Evolutionary conservation across 2,113 vertebrate species (phyloP), one percentile per base, ranked within the genome.

Genomic region (Emydura subglobosa): DNA sequence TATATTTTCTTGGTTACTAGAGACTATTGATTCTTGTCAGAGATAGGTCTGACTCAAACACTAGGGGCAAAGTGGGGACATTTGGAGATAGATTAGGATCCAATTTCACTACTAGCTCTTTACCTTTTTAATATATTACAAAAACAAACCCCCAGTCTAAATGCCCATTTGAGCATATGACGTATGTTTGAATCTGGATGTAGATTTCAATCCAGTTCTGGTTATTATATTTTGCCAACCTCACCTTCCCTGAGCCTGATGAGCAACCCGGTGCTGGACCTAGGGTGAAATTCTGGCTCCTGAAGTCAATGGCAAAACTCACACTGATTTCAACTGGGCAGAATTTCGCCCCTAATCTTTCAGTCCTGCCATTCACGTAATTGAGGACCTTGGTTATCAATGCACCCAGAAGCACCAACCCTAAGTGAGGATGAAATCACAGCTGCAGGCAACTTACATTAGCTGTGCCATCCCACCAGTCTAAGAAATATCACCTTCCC

Each of bases 401-500:
- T 1, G 1, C 17, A 79, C 11, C 42, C 89, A 68, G 78, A 92
- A 83, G 47, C 57, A 12, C 42, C 42, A 86, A 53, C 53, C 65
- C 72, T 88, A 80, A 85, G 50, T 47, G 22, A 54, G n/a, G 86
- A 57, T 2, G 85, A 54, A 80, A 89, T 89, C 68, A 86, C 50
- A 94, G 44, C 27, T 3, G 61, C 57, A 22, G 21, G 16, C 39
- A n/a, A 47, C 50, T 94, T 82, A 74, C 50, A 65, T 39, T 82
- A 39, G 29, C 74, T 93, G 82, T 81, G 34, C 44, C 57, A 89
- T 47, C 5, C 42, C n/a, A 24, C 24, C 72, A 76, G 44, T 44
- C 72, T 76, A 25, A 61, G 83, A 91, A 85, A 78, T 47, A 89
- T 87, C 82, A 87, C 61, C 81, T 93, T 93, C 86, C 85, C 87